Base-by-base conservation (phyloP, 2,797 vertebrate genomes). In the Chanos chanos region DNA sequence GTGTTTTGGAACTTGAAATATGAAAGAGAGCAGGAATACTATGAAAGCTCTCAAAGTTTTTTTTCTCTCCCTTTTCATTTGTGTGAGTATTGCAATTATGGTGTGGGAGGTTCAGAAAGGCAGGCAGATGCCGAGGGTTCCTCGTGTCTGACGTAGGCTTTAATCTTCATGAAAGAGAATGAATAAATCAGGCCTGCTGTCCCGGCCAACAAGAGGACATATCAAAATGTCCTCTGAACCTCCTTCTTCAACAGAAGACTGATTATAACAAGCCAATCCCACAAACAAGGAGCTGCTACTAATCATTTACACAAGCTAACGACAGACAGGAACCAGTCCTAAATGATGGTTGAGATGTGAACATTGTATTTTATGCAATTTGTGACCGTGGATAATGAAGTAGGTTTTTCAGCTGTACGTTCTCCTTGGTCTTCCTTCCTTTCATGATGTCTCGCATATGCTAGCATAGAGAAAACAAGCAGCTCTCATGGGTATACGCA, bases 141-240 rank as follows among this genome's bases (percentile, higher is more conserved):
- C 40, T 33, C 5, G 39, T 7, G 22, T 47, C 41, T 44, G 54
- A 27, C 27, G 22, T 25, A 64, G 34, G 47, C 72, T 58, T 69
- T 56, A 36, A 65, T 67, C 56, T 58, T 61, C 28, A 61, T 52
- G 40, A 68, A 70, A 71, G 39, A 43, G 51, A 60, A 45, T 18
- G 9, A 48, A 27, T 62, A 52, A 59, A 24, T 53, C 45, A 40
- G 30, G n/a, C 41, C 28, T 27, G 21, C 44, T 52, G 47, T 18
- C 33, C 45, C 4, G 4, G 18, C 31, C 49, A 58, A 60, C 54
- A 67, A 31, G 30, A 3, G 37, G 36, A 55, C 31, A 50, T 24
- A 9, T 22, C 28, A 44, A 37, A 13, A 36, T 54, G 51, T 47
- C 54, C 39, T 31, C 43, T 47, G 19, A 12, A 41, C 36, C 13